Evolutionary conservation across 1,140 invertebrate species (phyloP), one percentile per base, ranked within the genome.

Genomic region (Drosophila guanche): DNA sequence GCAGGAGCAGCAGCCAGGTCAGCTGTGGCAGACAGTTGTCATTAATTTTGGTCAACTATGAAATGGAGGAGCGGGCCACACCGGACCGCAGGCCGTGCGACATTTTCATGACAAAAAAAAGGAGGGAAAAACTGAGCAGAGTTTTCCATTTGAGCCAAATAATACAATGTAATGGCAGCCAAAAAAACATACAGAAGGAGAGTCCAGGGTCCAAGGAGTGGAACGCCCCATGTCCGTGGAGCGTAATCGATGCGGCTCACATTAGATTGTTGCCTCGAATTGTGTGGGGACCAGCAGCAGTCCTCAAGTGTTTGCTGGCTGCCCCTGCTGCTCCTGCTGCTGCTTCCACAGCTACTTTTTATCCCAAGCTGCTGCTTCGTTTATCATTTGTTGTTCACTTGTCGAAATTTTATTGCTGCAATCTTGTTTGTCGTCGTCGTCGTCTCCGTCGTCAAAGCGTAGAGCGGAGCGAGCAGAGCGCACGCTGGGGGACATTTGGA

Each of bases 371-470:
- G 79, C 79, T 85, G 80, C 83, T 86, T 86, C 83, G 83, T 86
- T 88, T 86, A 88, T 86, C 81, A 86, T 86, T 88, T 86, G 78
- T 81, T 86, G 81, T 86, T 86, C 83, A 86, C 81, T 86, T 86
- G 83, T 86, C 81, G 81, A 86, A 88, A 88, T 86, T 86, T 86
- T 86, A 86, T 86, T 86, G 83, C 83, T 88, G 83, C 83, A 86
- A 86, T 86, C 83, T 88, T 86, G 83, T 86, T 81, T 88, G 83
- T 85, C 79, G 77, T 79, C 79, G 77, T 79, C 79, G 77, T 73
- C 78, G 61, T 47, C 61, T 56, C 55, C 33, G 53, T 76, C 57
- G 72, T 76, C 73, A 76, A 76, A 76, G 73, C 16, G 16, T 1
- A 20, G 16, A 20, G 16, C 16, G 16, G 16, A 20, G 59, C 76